Evolutionary conservation across 2,113 vertebrate genomes (phyloP), one percentile per base, ranked within the genome.

Genomic region (Actenoides hombroni): DNA sequence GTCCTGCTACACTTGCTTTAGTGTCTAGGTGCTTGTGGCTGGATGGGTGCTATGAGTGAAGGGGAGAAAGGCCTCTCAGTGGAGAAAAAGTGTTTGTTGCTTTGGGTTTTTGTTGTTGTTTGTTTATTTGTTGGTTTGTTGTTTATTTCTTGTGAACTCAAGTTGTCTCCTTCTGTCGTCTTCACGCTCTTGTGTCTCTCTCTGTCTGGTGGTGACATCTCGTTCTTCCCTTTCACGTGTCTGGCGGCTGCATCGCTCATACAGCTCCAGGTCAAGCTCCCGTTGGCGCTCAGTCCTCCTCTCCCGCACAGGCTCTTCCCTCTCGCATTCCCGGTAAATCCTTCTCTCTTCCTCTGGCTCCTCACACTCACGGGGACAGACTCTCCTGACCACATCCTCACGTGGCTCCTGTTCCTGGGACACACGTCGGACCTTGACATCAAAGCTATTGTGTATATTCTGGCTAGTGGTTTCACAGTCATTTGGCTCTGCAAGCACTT

Each of bases 221-320:
- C 5, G 26, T 2, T 25, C 19, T 13, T 28, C 53, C 12, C 12
- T 14, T 0, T 6, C 39, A 0, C 0, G 5, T 4, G 21, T 11
- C 19, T 5, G 48, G 19, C 2, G 60, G 4, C 18, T 28, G 4
- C 5, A 25, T 21, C 1, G 13, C 39, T 74, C 81, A 1, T 28
- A 44, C 35, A 4, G 16, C 10, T 88, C 57, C 4, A 26, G 1
- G 3, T 82, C 53, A 24, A 14, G 26, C 0, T 88, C 71, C 4
- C 0, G 5, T 5, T 69, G 46, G n/a, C 13, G 6, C 9, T 61
- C 3, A 0, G 2, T 2, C 0, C 16, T 86, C 1, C 35, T 91
- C 0, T 83, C 33, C 1, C 7, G 2, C 20, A 1, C 0, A 1
- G 16, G 8, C 4, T 37, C 14, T 73, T 33, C 53, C 3, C 13